Base-by-base conservation (phyloP, 2,888 invertebrate genomes). In the Lagria hirta region DNA sequence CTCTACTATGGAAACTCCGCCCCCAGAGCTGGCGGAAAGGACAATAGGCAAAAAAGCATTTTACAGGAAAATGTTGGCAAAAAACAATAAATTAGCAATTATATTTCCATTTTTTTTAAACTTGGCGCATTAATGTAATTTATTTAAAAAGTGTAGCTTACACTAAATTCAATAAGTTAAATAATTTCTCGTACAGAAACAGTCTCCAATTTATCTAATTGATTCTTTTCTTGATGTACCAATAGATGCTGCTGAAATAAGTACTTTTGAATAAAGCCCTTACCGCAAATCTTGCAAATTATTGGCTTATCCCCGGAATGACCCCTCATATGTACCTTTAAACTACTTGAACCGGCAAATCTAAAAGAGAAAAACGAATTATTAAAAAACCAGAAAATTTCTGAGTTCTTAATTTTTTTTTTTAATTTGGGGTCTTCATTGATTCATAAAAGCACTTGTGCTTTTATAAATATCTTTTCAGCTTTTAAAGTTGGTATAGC, bases 161-260 rank as follows among this genome's bases (percentile, higher is more conserved):
- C 8, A 23, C 8, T 62, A 71, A 70, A 71, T 60, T 43, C 71
- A 54, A 54, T n/a, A n/a, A n/a, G n/a, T n/a, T n/a, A n/a, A n/a
- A n/a, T n/a, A n/a, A n/a, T n/a, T n/a, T 71, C 69, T 3, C 67
- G 54, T 24, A 71, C 68, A 49, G 68, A 61, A 23, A 71, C 62
- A 2, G 67, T 64, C 53, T 69, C 68, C 6, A 69, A 51, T 55
- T 65, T 66, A 1, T 57, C 27, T 12, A 60, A 26, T 48, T 45
- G 49, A n/a, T 40, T 42, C 43, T 65, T 61, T 22, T 52, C 48
- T n/a, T n/a, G n/a, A n/a, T n/a, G n/a, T n/a, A n/a, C n/a, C n/a
- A n/a, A n/a, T 34, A 66, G 43, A 49, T 66, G 66, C 33, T 64
- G 56, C 52, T 67, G 64, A 12, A 70, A 57, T 10, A 60, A 52